These are phyloP conservation scores for Eustalomyia histrio DNA, from an alignment of 2,888 invertebrate species.

Conservation along the genomic window DNA sequence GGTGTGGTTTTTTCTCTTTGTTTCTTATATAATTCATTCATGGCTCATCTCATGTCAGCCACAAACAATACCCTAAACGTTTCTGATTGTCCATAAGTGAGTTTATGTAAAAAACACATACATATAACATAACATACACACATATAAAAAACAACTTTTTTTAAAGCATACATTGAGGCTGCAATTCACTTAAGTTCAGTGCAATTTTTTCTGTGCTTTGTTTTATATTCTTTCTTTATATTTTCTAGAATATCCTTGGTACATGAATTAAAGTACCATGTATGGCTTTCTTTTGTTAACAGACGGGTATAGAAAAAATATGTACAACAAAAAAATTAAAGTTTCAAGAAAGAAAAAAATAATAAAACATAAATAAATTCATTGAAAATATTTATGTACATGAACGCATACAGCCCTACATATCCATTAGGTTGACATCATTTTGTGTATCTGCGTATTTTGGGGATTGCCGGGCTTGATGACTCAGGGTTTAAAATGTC, in stretches of 20 bases:
- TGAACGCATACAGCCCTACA: not conserved
- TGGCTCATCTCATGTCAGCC: constrained; percentile 60
- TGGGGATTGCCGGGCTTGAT: too few species aligned
- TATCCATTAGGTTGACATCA: too few species aligned
- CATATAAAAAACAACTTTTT: constrained; percentile 13
- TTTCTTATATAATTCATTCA: constrained; percentile 14
- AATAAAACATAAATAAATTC: constrained; percentile 40
- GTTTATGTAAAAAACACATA: constrained; percentile 27
- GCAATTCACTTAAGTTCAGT: constrained; percentile 45
- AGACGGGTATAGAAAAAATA: constrained; percentile 19
- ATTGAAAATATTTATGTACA: constrained; percentile 17
- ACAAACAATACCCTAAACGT: constrained; percentile 60
- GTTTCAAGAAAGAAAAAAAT: constrained; percentile 24
- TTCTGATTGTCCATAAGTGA: constrained; percentile 59
- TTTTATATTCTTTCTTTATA: not conserved
- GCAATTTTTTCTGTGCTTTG: constrained; percentile 26
- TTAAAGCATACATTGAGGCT: constrained; percentile 59
- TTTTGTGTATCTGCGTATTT: too few species aligned
- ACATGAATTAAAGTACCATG: constrained; percentile 41
- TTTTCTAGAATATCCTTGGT: constrained; percentile 54
- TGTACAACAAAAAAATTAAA: constrained; percentile 35
- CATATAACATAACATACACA: not conserved
- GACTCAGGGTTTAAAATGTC: too few species aligned
- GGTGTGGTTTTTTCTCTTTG: constrained; percentile 30
- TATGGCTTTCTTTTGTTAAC: constrained; percentile 56